Percentiles rank a stretch among this genome's conserved stretches.
Conservation (phyloP, 2,888 invertebrate genomes). For the Caradrina clavipalpis region DNA sequence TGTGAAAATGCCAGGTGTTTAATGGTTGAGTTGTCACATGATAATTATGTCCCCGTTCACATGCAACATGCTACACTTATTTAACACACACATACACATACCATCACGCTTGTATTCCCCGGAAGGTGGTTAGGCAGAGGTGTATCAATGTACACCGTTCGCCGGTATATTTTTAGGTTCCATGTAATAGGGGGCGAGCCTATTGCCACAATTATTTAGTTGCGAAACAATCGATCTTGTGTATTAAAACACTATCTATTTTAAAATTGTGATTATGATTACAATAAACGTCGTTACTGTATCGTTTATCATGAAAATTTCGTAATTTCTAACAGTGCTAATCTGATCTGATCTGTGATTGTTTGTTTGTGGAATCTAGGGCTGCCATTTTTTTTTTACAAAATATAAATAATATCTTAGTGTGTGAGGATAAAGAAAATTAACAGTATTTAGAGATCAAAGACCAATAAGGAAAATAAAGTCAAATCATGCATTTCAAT, state of each 20-base stretch:
- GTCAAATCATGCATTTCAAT: too few species aligned
- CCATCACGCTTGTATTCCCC: too few species aligned
- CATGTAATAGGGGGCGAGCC: too few species aligned
- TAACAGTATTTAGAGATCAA: too few species aligned
- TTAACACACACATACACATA: too few species aligned
- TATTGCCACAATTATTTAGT: neutral
- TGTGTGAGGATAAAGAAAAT: too few species aligned
- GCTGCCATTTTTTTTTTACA: neutral
- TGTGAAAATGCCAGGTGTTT: slow-evolving; percentile 21
- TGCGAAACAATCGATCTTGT: slow-evolving; percentile 40
- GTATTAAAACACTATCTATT: slow-evolving; percentile 13
- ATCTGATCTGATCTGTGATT: slow-evolving; percentile 28
- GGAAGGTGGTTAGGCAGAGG: too few species aligned
- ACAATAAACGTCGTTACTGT: slow-evolving; percentile 10
- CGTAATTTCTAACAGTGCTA: slow-evolving; percentile 47
- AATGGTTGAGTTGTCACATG: slow-evolving; percentile 5
- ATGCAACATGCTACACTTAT: neutral
- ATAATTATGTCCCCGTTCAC: neutral
- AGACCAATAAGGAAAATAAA: too few species aligned
- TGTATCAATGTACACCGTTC: too few species aligned
- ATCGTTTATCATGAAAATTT: slow-evolving; percentile 45
- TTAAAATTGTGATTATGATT: slow-evolving; percentile 10
- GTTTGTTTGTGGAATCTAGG: neutral
- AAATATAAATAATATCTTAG: neutral
- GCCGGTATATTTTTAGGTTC: too few species aligned